A percentile compares a stretch with the other conserved stretches of the same genome.
These are phyloP conservation scores for Aphelenchoides besseyi DNA, from an alignment of 1,140 invertebrate genomes.

Conservation along the genomic window DNA sequence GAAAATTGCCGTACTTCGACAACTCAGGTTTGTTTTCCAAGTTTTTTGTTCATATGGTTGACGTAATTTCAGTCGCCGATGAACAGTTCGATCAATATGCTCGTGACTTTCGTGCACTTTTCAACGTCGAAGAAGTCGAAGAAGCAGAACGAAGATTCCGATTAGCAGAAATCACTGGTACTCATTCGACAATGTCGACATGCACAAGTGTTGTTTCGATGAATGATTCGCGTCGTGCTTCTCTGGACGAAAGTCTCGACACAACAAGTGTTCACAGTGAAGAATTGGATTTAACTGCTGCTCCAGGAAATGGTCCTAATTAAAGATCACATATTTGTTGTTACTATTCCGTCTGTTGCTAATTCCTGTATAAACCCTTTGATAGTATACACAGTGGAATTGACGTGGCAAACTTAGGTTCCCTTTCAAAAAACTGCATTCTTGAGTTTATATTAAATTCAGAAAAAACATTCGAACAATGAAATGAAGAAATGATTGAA, in stretches of 20 bases:
- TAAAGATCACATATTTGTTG: neutral
- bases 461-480: neutral
- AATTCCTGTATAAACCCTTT: neutral
- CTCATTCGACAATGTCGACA: neutral
- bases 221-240: neutral
- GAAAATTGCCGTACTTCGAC: constrained; percentile 34
- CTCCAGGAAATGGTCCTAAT: neutral
- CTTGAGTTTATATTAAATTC: neutral
- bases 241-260: constrained; percentile 8
- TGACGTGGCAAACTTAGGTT: too few relatives aligned
- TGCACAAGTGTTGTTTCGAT: neutral
- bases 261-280: constrained; percentile 1
- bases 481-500: neutral
- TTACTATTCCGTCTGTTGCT: neutral
- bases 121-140: constrained; percentile 36
- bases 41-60: neutral
- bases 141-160: constrained; percentile 40
- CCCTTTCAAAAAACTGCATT: neutral
- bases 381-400: too few relatives aligned
- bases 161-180: constrained; percentile 23
- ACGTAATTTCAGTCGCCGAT: constrained; percentile 14
- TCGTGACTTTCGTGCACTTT: constrained; percentile 30
- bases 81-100: constrained; percentile 37
- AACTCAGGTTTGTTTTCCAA: neutral
- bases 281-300: neutral